A percentile compares a stretch with the other conserved stretches of the same genome.
These are phyloP conservation scores for Hyperoplus lanceolatus DNA, from an alignment of 2,797 vertebrate species.

Conservation along the genomic window DNA sequence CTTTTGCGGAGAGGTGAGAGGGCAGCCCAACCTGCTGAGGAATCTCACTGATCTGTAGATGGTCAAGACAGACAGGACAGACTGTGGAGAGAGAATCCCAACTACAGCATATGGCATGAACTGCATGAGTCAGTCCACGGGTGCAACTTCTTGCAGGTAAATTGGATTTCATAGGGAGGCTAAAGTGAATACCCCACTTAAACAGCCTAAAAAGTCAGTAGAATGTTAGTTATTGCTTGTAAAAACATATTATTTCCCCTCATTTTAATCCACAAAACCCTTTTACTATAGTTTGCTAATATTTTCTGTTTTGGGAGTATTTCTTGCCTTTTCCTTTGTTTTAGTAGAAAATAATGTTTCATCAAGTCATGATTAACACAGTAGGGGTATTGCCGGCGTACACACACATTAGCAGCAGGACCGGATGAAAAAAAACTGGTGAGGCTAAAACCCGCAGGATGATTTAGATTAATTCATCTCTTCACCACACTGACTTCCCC, in stretches of 20 bases:
- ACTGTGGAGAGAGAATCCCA: conserved; percentile 1
- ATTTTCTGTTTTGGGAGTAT: not conserved
- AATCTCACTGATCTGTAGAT: conserved; percentile 31
- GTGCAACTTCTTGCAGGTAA: conserved; percentile 7
- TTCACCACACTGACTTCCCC: conserved; percentile 53
- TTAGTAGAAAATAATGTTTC: conserved; percentile 57
- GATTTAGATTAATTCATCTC: conserved; percentile 74
- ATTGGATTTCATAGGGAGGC: not conserved
- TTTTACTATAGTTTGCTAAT: conserved; percentile 34
- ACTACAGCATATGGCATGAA: not conserved
- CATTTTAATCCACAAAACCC: conserved; percentile 4
- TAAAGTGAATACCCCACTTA: not conserved
- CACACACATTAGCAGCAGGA: conserved; percentile 61
- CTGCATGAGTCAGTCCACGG: conserved; percentile 1
- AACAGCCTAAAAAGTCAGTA: conserved; percentile 9
- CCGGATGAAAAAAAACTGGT: conserved; percentile 59
- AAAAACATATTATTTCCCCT: not conserved
- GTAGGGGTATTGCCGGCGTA: conserved; percentile 54
- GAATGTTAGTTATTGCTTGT: conserved; percentile 20
- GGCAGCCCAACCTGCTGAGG: conserved; percentile 31
- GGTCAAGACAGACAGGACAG: conserved; percentile 18
- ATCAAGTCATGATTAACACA: conserved; percentile 69
- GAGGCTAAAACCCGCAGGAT: conserved; percentile 70
- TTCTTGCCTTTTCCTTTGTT: conserved; percentile 33
- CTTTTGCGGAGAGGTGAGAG: conserved; percentile 51